Conservation (phyloP, 2,797 vertebrate genomes). For the Pipistrellus pygmaeus region DNA sequence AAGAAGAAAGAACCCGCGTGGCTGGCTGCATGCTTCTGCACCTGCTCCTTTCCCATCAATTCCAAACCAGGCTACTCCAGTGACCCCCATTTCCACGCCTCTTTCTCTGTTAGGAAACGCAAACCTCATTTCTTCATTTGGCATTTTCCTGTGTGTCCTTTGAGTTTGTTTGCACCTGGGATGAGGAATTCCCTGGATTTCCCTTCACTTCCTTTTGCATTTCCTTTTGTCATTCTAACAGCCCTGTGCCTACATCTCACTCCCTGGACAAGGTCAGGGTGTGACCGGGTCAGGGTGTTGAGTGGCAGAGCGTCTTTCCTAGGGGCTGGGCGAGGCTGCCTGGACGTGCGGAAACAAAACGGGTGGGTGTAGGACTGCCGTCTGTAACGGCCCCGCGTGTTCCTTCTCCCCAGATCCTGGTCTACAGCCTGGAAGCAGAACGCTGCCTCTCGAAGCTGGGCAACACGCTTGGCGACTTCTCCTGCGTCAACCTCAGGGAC, state of each 20-base stretch:
- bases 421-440: slow-evolving; percentile 94
- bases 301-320: background rate
- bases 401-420: slow-evolving; percentile 91
- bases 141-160: background rate
- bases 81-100: background rate
- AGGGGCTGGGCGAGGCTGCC: background rate
- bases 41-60: background rate
- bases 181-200: background rate
- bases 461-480: slow-evolving; percentile 94
- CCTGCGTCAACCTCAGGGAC: slow-evolving; percentile 94
- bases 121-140: background rate
- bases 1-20: background rate
- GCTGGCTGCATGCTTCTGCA: background rate
- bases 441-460: slow-evolving; percentile 91
- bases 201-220: background rate
- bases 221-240: background rate
- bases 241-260: fast-evolving
- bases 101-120: background rate
- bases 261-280: background rate
- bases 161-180: background rate
- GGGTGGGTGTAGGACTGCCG: fast-evolving
- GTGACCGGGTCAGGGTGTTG: fast-evolving
- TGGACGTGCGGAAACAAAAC: background rate
- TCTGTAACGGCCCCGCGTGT: fast-evolving
- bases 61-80: background rate